Evolutionary conservation across 2,113 vertebrate species (phyloP).

Genomic region (Nasalis larvatus): DNA sequence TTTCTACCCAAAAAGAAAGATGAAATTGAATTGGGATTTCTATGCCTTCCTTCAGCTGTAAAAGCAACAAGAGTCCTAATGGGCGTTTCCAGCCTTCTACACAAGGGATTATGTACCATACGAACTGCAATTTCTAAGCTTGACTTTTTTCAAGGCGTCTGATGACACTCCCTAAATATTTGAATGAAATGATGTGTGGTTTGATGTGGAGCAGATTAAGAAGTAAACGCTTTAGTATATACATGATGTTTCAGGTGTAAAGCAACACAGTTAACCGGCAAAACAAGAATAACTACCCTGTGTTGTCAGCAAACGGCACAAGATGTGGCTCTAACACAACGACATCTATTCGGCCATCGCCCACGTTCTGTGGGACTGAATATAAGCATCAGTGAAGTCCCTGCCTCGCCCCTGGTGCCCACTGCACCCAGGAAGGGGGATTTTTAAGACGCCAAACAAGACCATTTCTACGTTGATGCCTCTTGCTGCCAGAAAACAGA

Average conservation of each 20-base stretch:
- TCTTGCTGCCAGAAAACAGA: slow-evolving; percentile 73
- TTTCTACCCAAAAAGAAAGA: not conserved
- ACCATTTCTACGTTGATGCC: slow-evolving; percentile 40
- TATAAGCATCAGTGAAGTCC: not conserved
- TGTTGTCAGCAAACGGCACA: not conserved
- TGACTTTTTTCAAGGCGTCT: not conserved
- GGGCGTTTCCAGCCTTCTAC: not conserved
- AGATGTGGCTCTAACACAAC: not conserved
- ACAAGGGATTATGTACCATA: not conserved
- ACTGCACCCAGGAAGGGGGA: not conserved
- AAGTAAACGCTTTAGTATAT: slow-evolving; percentile 6
- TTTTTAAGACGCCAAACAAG: not conserved
- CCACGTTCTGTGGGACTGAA: not conserved
- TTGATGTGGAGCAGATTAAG: slow-evolving; percentile 66
- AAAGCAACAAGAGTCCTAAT: not conserved
- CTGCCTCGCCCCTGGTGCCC: not conserved
- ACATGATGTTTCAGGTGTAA: not conserved
- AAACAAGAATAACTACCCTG: slow-evolving; percentile 39
- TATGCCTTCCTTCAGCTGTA: not conserved
- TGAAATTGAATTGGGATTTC: not conserved
- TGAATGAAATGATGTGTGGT: slow-evolving; percentile 49
- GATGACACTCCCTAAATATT: slow-evolving; percentile 45
- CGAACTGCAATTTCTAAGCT: not conserved
- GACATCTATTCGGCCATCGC: not conserved
- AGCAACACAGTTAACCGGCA: slow-evolving; percentile 13